Conservation (phyloP, 30 jellyfish, hydroid and myxozoan genomes). For the Clytia hemisphaerica region DNA sequence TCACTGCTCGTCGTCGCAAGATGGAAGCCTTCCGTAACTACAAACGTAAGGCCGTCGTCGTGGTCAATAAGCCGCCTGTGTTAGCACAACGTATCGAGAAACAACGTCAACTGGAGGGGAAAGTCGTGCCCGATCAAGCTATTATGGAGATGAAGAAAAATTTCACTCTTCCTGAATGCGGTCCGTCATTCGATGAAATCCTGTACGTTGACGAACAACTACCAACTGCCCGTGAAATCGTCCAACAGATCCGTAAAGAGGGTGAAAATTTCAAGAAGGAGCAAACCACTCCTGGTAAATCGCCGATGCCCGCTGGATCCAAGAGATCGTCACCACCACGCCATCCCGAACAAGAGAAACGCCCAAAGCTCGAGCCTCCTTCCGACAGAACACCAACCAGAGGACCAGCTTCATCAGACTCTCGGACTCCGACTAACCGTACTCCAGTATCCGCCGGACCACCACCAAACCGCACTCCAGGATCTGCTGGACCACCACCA, state of each 20-base stretch:
- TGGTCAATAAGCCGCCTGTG: conserved; percentile 55
- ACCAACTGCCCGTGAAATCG: conserved; percentile 62
- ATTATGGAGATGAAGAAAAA: conserved; percentile 94
- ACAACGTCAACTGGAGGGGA: conserved; percentile 78
- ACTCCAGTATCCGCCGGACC: too few relatives aligned
- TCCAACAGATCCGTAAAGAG: conserved; percentile 30
- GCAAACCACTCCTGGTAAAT: too few relatives aligned
- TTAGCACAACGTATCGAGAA: conserved; percentile 60
- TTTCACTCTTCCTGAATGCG: conserved; percentile 85
- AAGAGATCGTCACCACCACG: too few relatives aligned
- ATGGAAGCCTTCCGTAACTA: conserved; percentile 80
- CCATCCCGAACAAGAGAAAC: too few relatives aligned
- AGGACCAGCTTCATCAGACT: too few relatives aligned
- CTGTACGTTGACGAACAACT: conserved; percentile 56
- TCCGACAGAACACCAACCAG: too few relatives aligned
- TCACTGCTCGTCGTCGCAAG: conserved; percentile 86
- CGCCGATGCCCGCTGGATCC: too few relatives aligned
- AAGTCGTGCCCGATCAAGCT: conserved; percentile 80
- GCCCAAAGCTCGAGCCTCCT: too few relatives aligned
- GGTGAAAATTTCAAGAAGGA: conserved; percentile 53
- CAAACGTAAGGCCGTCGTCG: conserved; percentile 78
- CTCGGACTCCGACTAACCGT: too few relatives aligned
- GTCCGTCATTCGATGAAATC: conserved; percentile 90
- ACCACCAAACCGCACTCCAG: too few relatives aligned
- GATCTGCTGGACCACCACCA: too few relatives aligned